phyloP scores from a whole-genome alignment of 2,113 vertebrate genomes.

The Callithrix jacchus region DNA sequence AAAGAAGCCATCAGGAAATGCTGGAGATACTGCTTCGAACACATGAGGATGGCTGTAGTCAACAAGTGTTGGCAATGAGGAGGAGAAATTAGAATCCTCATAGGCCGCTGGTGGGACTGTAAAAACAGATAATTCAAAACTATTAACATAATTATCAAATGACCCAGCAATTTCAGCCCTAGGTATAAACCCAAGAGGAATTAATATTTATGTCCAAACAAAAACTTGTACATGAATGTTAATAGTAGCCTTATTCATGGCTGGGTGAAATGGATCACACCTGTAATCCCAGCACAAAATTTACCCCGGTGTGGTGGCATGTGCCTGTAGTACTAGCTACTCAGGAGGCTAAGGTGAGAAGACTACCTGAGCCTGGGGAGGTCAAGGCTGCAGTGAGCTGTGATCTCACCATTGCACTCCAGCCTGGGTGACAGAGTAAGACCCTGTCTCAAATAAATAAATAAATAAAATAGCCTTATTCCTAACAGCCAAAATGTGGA shows the following conservation, averaged over 20 bases:
- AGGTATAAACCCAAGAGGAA: not conserved
- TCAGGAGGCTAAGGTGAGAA: too few species aligned
- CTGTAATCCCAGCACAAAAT: too few species aligned
- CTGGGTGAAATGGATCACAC: too few species aligned
- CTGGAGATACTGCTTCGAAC: not conserved
- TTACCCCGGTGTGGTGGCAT: too few species aligned
- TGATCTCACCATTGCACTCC: too few species aligned
- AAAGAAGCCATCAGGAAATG: not conserved
- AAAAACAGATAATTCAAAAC: constrained; percentile 31
- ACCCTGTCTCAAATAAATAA: too few species aligned
- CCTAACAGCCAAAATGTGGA: not conserved
- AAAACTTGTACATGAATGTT: not conserved
- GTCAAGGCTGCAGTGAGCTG: too few species aligned
- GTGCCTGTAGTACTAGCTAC: too few species aligned
- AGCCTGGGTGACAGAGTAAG: too few species aligned
- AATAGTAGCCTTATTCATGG: not conserved
- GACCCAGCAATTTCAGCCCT: not conserved
- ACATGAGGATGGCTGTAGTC: not conserved
- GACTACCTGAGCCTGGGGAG: too few species aligned
- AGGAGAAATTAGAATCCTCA: constrained; percentile 1
- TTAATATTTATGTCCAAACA: not conserved
- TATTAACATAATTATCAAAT: not conserved
- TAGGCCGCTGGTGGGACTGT: not conserved
- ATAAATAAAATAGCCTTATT: too few species aligned
- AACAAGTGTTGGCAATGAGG: not conserved